These are phyloP conservation scores for Excalfactoria chinensis DNA, from an alignment of 2,113 vertebrate genomes.

Conservation along the genomic window DNA sequence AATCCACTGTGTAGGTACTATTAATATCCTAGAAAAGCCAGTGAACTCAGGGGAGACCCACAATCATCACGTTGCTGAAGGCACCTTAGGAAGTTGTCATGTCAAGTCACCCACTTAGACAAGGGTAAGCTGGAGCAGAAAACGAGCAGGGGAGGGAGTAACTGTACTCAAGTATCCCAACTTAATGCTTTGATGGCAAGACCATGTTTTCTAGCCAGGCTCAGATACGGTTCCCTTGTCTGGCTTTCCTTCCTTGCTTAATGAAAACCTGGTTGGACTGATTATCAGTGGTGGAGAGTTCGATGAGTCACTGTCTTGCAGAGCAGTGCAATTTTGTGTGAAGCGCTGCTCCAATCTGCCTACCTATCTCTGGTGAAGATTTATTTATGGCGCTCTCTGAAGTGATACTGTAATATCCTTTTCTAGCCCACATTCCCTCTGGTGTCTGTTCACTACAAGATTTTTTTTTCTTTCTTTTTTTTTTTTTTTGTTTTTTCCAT, in stretches of 20 bases:
- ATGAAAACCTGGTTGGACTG: conserved; percentile 16
- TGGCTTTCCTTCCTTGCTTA: background rate
- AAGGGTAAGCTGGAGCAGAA: background rate
- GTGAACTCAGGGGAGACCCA: background rate
- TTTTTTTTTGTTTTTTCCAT: background rate
- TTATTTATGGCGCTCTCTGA: conserved; percentile 41
- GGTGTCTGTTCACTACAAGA: conserved; percentile 43
- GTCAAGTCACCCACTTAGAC: background rate
- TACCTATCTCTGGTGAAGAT: conserved; percentile 41
- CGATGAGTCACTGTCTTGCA: conserved; percentile 59
- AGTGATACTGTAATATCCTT: conserved; percentile 63
- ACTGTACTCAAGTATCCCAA: background rate
- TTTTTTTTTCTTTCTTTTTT: background rate
- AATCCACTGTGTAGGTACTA: background rate
- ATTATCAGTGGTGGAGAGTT: conserved; percentile 32
- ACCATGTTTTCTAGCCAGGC: background rate
- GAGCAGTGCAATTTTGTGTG: conserved; percentile 25
- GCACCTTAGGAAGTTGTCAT: background rate
- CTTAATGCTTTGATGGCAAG: fast-evolving
- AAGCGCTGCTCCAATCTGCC: conserved; percentile 23
- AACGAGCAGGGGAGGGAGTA: background rate
- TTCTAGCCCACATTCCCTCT: conserved; percentile 40
- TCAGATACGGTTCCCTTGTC: background rate
- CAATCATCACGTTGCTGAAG: background rate
- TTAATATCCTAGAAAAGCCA: background rate